A percentile compares a stretch with the other conserved stretches of the same genome.
Conservation (phyloP, 2,888 invertebrate species). For the Stenurella melanura region DNA sequence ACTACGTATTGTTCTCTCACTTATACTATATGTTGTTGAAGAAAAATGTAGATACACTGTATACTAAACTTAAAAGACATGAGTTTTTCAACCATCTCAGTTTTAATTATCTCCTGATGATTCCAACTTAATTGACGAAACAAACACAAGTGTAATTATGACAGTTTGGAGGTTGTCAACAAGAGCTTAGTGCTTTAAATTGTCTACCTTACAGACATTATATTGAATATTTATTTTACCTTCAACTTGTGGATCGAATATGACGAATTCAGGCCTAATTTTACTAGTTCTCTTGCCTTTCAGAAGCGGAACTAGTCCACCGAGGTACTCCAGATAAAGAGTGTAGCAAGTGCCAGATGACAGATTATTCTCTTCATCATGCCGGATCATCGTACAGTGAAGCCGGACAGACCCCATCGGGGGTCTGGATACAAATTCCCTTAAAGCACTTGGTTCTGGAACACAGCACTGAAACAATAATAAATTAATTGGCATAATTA, state of each 20-base stretch:
- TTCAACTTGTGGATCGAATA: conserved; percentile 93
- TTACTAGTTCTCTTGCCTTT: conserved; percentile 97
- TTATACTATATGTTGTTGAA: no score
- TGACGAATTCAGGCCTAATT: conserved; percentile 98
- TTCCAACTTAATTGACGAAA: no score
- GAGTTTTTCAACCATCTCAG: no score
- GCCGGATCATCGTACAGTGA: conserved; percentile 98
- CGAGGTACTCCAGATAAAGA: conserved; percentile 94
- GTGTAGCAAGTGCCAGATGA: conserved; percentile 86
- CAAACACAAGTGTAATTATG: no score
- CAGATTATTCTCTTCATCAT: conserved; percentile 87
- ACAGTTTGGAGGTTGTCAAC: no score
- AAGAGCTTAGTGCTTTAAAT: not conserved
- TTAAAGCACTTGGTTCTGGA: conserved; percentile 89
- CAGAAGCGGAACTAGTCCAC: conserved; percentile 95
- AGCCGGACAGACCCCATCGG: conserved; percentile 89
- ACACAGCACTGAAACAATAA: conserved; percentile 87
- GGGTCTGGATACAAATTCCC: conserved; percentile 95
- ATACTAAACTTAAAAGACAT: no score
- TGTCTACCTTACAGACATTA: not conserved
- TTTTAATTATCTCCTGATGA: no score
- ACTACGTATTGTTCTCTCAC: no score
- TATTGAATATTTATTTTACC: conserved; percentile 72
- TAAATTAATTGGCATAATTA: no score
- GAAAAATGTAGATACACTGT: no score